Percentiles rank a stretch among this genome's conserved stretches.
Evolutionary conservation across 2,888 invertebrate species (phyloP).

Genomic region (Rhagophthalmus giganteus): DNA sequence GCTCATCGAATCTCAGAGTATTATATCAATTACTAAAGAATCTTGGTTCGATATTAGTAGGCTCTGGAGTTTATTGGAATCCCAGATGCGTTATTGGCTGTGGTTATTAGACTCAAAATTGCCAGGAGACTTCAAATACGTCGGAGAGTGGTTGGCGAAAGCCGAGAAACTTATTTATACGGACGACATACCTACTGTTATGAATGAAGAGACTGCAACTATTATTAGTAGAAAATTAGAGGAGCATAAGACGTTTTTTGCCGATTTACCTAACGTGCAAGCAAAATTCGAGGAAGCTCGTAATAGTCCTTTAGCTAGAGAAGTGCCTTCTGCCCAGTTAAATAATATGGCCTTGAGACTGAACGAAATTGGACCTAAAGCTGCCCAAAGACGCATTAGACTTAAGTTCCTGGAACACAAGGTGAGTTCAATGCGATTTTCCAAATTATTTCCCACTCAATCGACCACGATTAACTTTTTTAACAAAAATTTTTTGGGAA

Average conservation of each 20-base stretch:
- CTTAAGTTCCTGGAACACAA: conserved; percentile 91
- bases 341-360: conserved; percentile 80
- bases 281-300: conserved; percentile 78
- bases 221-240: conserved; percentile 86
- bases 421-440: no score
- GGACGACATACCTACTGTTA: conserved; percentile 79
- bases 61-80: conserved; percentile 80
- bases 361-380: conserved; percentile 72
- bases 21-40: conserved; percentile 79
- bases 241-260: conserved; percentile 88
- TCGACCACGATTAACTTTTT: no score
- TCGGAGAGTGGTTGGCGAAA: conserved; percentile 88
- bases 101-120: conserved; percentile 84
- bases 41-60: conserved; percentile 83
- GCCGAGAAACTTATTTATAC: conserved; percentile 81
- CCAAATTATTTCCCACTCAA: no score
- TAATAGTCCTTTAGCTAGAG: conserved; percentile 67
- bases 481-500: no score
- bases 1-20: conserved; percentile 78
- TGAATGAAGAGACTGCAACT: conserved; percentile 88
- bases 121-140: conserved; percentile 81
- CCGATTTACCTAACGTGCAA: conserved; percentile 75
- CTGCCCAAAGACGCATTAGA: conserved; percentile 79
- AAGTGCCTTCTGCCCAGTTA: conserved; percentile 78
- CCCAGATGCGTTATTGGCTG: conserved; percentile 82